These are phyloP conservation scores for Myocastor coypus DNA, from an alignment of 2,113 vertebrate genomes.

Conservation along the genomic window DNA sequence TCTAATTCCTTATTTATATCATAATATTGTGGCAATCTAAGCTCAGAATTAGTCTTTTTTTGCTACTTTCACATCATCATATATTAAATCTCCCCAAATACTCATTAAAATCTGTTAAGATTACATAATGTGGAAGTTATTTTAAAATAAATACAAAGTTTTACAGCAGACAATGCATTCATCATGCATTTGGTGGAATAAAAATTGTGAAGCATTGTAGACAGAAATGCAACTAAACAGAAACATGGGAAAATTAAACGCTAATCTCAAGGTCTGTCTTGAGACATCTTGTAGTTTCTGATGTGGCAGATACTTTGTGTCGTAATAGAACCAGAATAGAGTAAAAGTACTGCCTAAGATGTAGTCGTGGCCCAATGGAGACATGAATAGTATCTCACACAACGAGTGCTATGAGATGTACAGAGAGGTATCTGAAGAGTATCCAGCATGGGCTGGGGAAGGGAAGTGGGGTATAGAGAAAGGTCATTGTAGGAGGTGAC, in stretches of 20 bases:
- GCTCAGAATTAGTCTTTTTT: no score
- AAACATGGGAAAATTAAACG: background rate
- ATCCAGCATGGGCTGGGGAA: fast-evolving
- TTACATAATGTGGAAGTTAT: background rate
- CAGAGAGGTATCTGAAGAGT: background rate
- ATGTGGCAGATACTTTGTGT: background rate
- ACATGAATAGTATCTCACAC: background rate
- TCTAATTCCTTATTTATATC: background rate
- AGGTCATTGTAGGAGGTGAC: background rate
- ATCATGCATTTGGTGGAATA: background rate
- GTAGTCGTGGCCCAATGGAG: background rate
- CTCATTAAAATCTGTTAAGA: background rate
- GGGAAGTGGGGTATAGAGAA: fast-evolving
- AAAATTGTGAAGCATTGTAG: background rate
- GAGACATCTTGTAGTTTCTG: background rate
- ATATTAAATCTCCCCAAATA: background rate
- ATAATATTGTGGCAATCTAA: background rate
- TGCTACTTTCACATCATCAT: background rate
- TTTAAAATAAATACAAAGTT: background rate
- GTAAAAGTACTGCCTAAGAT: background rate
- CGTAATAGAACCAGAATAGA: background rate
- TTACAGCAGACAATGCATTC: background rate
- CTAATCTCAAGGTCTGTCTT: background rate
- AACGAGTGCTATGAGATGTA: background rate
- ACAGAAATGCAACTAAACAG: background rate